Percentiles rank a stretch among this genome's conserved stretches.
phyloP scores from a whole-genome alignment of 2,888 invertebrate species.

The Drosophila anomelani region DNA sequence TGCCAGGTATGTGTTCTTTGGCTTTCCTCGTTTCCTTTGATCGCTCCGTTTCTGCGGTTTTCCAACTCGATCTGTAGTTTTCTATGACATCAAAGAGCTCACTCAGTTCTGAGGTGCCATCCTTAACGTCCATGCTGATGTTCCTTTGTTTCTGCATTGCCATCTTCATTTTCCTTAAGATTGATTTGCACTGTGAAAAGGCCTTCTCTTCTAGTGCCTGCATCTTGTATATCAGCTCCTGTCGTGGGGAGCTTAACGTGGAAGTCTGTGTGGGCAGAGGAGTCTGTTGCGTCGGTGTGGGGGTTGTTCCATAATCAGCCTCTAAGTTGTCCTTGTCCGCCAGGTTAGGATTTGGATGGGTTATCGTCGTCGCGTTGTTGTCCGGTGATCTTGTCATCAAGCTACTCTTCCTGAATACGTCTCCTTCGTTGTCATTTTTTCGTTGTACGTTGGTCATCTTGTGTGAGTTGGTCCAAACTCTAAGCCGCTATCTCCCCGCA shows the following conservation, averaged over 20 bases:
- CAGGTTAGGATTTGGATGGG: neutral
- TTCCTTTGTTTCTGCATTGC: neutral
- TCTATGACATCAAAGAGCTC: neutral
- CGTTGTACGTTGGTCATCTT: too few species aligned
- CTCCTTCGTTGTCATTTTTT: too few species aligned
- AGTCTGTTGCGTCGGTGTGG: neutral
- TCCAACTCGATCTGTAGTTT: neutral
- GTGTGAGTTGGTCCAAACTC: neutral
- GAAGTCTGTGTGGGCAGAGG: neutral
- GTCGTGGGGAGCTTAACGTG: neutral
- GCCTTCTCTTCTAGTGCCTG: neutral
- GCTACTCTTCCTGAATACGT: too few species aligned
- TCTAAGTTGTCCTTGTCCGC: neutral
- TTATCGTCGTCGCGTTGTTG: neutral
- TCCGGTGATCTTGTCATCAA: too few species aligned
- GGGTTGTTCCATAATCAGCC: neutral
- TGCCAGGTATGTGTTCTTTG: neutral
- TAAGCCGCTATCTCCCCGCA: constrained; percentile 4
- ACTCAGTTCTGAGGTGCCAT: neutral
- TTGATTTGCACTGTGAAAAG: neutral
- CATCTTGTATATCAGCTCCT: neutral
- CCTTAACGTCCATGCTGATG: neutral
- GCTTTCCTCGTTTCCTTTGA: constrained; percentile 1
- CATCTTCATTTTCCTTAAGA: neutral
- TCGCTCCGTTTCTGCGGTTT: neutral